Conservation (phyloP, 2,797 vertebrate species). For the Arctocebus calabarensis region DNA sequence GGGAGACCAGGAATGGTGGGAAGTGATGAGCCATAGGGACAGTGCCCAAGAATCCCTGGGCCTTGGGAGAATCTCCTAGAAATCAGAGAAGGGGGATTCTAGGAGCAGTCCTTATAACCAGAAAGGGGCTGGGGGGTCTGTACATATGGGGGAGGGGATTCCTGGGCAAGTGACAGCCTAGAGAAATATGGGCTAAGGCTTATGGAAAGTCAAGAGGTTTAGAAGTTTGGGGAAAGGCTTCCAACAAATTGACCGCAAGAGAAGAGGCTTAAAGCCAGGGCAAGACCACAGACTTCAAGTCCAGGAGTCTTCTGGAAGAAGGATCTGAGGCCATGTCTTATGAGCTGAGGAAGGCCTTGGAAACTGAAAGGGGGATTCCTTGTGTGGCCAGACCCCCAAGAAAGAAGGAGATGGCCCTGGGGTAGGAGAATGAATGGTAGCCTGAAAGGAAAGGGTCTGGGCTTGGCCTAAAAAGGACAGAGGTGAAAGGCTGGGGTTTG, state of each 20-base stretch:
- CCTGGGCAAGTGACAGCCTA: neutral
- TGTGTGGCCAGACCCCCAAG: neutral
- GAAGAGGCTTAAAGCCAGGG: neutral
- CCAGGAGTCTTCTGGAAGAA: constrained; percentile 4
- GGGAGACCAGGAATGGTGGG: neutral
- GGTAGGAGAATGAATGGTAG: neutral
- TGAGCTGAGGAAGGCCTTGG: neutral
- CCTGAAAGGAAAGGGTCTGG: neutral
- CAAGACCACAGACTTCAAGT: neutral
- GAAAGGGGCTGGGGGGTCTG: neutral
- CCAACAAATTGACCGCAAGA: neutral
- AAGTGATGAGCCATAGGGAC: too few relatives aligned
- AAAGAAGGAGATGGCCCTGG: neutral
- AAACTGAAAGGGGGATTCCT: neutral
- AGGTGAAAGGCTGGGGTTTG: neutral
- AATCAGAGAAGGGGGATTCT: neutral
- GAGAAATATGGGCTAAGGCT: neutral
- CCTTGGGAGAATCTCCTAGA: neutral
- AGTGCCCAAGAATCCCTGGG: neutral
- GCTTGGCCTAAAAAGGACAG: neutral
- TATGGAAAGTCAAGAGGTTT: neutral
- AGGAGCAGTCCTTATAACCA: neutral
- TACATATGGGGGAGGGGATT: neutral
- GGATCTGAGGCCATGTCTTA: neutral
- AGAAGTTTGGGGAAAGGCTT: neutral